A percentile compares a stretch with the other conserved stretches of the same genome.
phyloP scores from a whole-genome alignment of 2,888 invertebrate species.

The Ceriagrion tenellum region DNA sequence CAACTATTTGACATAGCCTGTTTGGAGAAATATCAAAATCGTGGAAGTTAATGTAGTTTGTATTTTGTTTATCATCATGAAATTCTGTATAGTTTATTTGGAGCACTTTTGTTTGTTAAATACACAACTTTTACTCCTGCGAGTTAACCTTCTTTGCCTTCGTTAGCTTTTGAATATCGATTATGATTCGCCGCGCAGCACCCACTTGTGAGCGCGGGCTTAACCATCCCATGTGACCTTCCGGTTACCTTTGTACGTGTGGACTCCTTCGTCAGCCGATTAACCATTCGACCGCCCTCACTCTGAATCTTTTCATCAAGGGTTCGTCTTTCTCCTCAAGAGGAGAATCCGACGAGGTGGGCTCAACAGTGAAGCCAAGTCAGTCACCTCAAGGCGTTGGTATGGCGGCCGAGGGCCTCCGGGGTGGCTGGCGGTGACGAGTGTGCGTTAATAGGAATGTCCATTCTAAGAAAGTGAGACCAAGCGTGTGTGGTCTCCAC shows the following conservation, averaged over 20 bases:
- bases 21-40: too few species aligned
- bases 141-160: too few species aligned
- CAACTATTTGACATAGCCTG: too few species aligned
- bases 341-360: neutral
- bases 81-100: too few species aligned
- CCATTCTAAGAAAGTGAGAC: constrained; percentile 50
- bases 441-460: constrained; percentile 55
- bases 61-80: too few species aligned
- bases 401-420: neutral
- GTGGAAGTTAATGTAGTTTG: too few species aligned
- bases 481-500: constrained; percentile 32
- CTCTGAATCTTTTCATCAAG: neutral
- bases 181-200: too few species aligned
- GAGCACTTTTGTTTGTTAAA: too few species aligned
- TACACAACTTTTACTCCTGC: too few species aligned
- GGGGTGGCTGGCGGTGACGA: constrained; percentile 30
- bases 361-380: constrained; percentile 13
- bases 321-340: neutral
- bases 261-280: constrained; percentile 33
- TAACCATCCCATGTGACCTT: neutral
- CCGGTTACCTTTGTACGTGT: neutral
- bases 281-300: neutral
- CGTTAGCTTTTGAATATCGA: too few species aligned
- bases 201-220: neutral
- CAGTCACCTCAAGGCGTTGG: constrained; percentile 10